Conservation (phyloP, 2,888 invertebrate species). For the Chrysotoxum bicinctum region DNA sequence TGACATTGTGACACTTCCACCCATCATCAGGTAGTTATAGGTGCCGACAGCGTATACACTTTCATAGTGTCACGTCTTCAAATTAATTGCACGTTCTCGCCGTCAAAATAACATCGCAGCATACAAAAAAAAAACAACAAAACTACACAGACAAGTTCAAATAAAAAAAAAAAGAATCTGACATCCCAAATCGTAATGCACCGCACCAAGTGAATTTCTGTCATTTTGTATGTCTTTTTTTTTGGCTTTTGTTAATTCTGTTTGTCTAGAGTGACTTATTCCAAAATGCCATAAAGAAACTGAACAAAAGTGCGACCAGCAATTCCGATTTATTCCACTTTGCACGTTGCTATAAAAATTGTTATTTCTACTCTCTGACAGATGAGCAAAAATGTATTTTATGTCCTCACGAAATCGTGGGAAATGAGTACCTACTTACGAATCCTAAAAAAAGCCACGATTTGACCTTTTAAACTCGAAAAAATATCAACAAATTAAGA, state of each 20-base stretch:
- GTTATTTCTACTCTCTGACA: conserved; percentile 11
- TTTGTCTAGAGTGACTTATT: conserved; percentile 28
- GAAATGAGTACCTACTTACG: conserved; percentile 17
- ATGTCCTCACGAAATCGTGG: conserved; percentile 61
- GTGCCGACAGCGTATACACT: conserved; percentile 5
- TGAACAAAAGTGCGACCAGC: conserved; percentile 27
- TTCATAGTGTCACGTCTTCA: conserved; percentile 34
- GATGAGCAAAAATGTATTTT: conserved; percentile 42
- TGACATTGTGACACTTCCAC: conserved; percentile 23
- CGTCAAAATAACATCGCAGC: conserved; percentile 17
- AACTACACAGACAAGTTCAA: neutral
- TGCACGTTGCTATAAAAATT: conserved; percentile 7
- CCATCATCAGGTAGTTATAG: conserved; percentile 13
- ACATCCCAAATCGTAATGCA: conserved; percentile 2
- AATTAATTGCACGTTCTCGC: conserved; percentile 34
- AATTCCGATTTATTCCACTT: conserved; percentile 24
- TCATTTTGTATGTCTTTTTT: conserved; percentile 7
- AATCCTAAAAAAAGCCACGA: conserved; percentile 14
- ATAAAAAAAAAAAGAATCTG: neutral
- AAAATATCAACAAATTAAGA: conserved; percentile 37
- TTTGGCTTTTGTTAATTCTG: neutral
- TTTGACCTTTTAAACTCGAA: conserved; percentile 53
- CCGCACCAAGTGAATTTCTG: neutral
- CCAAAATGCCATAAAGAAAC: neutral
- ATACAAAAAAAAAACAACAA: neutral